A percentile compares a stretch with the other conserved stretches of the same genome.
These are phyloP conservation scores for Oxyura jamaicensis DNA, from an alignment of 2,113 vertebrate species.

Conservation along the genomic window DNA sequence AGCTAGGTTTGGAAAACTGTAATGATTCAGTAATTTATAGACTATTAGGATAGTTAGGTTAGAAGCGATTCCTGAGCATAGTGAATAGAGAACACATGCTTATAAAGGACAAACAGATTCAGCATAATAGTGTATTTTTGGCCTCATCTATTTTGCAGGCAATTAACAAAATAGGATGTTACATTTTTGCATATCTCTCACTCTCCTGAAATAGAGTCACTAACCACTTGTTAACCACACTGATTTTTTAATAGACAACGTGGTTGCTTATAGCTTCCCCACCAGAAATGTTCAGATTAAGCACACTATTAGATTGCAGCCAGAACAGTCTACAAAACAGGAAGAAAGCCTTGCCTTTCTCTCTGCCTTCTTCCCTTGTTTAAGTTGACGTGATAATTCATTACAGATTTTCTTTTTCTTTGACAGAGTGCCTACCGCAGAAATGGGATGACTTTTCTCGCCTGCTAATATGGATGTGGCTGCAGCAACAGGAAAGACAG, in stretches of 20 bases:
- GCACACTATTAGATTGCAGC: slow-evolving; percentile 59
- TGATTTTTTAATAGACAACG: slow-evolving; percentile 74
- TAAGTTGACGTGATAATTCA: slow-evolving; percentile 78
- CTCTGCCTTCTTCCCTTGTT: slow-evolving; percentile 65
- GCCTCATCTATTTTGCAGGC: slow-evolving; percentile 58
- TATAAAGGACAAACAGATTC: slow-evolving; percentile 58
- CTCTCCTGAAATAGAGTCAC: slow-evolving; percentile 71
- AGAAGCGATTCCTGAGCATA: slow-evolving; percentile 41
- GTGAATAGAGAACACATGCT: slow-evolving; percentile 51
- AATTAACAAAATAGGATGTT: slow-evolving; percentile 72
- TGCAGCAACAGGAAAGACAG: slow-evolving; percentile 56
- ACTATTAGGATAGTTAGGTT: slow-evolving; percentile 58
- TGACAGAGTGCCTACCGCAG: slow-evolving; percentile 87
- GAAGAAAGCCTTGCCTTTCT: slow-evolving; percentile 69
- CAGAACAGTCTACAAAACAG: slow-evolving; percentile 68
- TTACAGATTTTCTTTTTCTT: slow-evolving; percentile 77
- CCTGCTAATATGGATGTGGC: slow-evolving; percentile 83
- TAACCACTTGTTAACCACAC: slow-evolving; percentile 82
- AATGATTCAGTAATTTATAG: slow-evolving; percentile 65
- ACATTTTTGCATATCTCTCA: slow-evolving; percentile 67
- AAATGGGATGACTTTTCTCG: slow-evolving; percentile 90
- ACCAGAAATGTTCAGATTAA: slow-evolving; percentile 75
- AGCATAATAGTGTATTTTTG: slow-evolving; percentile 44
- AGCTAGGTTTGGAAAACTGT: slow-evolving; percentile 42
- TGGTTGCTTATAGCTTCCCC: slow-evolving; percentile 58